Evolutionary conservation across 92 coral and sea anemone species (phyloP).

Genomic region (Porites divaricata): DNA sequence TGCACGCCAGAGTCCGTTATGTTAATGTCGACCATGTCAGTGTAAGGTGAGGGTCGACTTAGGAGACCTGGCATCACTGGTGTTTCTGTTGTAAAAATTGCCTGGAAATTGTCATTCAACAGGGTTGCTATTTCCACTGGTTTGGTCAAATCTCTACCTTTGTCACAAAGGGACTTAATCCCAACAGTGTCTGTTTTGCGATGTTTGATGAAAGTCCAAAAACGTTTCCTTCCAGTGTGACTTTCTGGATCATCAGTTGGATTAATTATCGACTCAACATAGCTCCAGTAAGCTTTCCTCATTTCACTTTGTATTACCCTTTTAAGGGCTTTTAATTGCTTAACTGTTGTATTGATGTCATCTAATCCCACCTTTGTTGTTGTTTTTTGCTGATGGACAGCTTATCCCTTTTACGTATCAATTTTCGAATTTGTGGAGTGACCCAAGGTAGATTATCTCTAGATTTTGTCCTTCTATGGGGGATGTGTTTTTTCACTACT

Average conservation of each 20-base stretch:
- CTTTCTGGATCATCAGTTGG: constrained; percentile 26
- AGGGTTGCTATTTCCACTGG: constrained; percentile 34
- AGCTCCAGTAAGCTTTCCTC: constrained; percentile 48
- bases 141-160: constrained; percentile 34
- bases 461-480: constrained; percentile 23
- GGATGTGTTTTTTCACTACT: too few relatives aligned
- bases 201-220: too few relatives aligned
- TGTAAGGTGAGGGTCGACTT: constrained; percentile 28
- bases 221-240: too few relatives aligned
- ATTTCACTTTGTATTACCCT: constrained; percentile 39
- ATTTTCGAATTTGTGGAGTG: constrained; percentile 36
- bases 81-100: too few relatives aligned
- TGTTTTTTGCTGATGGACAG: too few relatives aligned
- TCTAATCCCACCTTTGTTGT: too few relatives aligned
- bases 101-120: constrained; percentile 30
- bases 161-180: constrained; percentile 30
- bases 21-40: constrained; percentile 28
- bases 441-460: constrained; percentile 48
- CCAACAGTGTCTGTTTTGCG: constrained; percentile 35
- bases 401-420: too few relatives aligned
- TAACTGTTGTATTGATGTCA: constrained; percentile 25
- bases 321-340: constrained; percentile 23
- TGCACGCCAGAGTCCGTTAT: constrained; percentile 8
- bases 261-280: too few relatives aligned
- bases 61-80: constrained; percentile 31